Evolutionary conservation across 2,113 vertebrate genomes (phyloP).

Genomic region (Sitta europaea): DNA sequence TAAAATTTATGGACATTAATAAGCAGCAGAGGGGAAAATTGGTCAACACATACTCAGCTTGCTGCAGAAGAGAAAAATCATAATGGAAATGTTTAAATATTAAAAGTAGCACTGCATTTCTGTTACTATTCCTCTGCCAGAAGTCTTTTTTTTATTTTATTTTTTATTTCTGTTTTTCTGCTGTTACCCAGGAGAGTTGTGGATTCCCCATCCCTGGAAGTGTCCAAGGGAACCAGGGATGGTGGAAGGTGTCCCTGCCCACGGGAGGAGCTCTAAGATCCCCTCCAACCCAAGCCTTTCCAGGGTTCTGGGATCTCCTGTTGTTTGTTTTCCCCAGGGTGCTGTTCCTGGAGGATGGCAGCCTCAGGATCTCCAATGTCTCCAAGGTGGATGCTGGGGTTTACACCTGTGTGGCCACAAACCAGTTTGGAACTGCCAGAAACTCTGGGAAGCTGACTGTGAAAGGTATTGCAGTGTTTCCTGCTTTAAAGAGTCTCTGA

Average conservation of each 20-base stretch:
- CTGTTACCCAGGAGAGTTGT: neutral
- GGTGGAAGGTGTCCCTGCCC: neutral
- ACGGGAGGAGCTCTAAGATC: neutral
- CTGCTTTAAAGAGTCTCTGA: neutral
- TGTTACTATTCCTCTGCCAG: neutral
- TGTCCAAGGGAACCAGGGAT: neutral
- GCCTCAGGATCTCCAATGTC: slow-evolving; percentile 81
- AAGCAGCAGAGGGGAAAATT: neutral
- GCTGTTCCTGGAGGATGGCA: slow-evolving; percentile 74
- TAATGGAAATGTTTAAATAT: neutral
- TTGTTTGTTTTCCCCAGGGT: neutral
- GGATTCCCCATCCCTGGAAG: neutral
- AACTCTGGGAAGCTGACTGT: slow-evolving; percentile 78
- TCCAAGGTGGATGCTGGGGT: slow-evolving; percentile 76
- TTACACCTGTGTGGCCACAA: slow-evolving; percentile 82
- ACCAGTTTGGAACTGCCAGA: slow-evolving; percentile 81
- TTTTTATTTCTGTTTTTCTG: neutral
- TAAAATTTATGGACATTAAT: neutral
- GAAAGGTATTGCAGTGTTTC: slow-evolving; percentile 77
- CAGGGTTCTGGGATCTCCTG: rapidly evolving
- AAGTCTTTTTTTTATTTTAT: neutral
- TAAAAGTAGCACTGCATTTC: neutral
- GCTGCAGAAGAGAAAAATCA: neutral
- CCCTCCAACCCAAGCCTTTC: rapidly evolving
- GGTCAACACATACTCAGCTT: neutral